Percentiles rank a stretch among this genome's conserved stretches.
These are phyloP conservation scores for Ciona savignyi DNA, from an alignment of 23 tunicate species.

Conservation along the genomic window DNA sequence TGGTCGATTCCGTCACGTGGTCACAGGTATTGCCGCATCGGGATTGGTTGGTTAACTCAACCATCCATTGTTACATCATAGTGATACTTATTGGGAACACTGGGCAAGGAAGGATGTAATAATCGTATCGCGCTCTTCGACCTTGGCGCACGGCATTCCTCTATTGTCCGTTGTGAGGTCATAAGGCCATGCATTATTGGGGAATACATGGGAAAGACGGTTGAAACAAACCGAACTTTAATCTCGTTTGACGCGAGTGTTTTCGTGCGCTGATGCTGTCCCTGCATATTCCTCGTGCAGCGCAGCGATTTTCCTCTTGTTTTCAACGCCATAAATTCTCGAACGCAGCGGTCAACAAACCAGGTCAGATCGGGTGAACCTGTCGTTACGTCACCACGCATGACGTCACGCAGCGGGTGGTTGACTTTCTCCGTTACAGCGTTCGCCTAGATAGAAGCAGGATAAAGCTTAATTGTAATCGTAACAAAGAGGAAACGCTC, in stretches of 20 bases:
- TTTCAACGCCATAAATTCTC: background rate
- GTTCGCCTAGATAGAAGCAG: background rate
- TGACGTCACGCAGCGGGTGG: background rate
- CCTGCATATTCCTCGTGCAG: background rate
- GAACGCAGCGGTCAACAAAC: background rate
- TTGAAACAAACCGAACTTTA: background rate
- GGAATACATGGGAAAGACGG: background rate
- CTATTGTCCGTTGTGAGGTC: background rate
- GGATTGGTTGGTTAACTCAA: too few species aligned
- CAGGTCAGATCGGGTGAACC: constrained; percentile 1
- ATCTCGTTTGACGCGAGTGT: background rate
- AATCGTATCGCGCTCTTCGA: background rate
- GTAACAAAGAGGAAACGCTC: constrained; percentile 26
- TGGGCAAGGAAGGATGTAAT: background rate
- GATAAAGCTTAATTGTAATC: background rate
- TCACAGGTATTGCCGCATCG: background rate
- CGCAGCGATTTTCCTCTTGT: background rate
- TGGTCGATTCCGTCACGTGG: background rate
- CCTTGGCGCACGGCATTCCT: background rate
- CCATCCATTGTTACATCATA: background rate
- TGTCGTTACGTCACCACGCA: background rate
- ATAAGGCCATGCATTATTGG: background rate
- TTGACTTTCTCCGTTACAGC: background rate
- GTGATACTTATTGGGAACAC: background rate
- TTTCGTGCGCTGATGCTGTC: background rate